phyloP scores from a whole-genome alignment of 2,888 invertebrate genomes.

The Parochlus steinenii region DNA sequence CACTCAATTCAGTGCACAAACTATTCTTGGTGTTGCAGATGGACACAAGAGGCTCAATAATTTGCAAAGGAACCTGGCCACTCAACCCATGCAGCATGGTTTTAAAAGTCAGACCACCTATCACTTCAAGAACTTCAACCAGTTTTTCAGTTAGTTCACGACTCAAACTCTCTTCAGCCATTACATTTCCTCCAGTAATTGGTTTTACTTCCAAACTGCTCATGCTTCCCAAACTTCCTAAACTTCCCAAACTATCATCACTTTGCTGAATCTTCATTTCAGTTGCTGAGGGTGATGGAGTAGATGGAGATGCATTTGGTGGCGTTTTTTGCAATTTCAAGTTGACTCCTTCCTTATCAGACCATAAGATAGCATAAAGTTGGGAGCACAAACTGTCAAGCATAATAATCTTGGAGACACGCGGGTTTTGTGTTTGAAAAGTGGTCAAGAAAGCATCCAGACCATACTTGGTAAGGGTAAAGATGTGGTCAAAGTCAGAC shows the following conservation, averaged over 20 bases:
- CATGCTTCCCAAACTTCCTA: too few species aligned
- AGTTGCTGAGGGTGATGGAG: constrained; percentile 7
- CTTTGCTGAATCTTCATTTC: too few species aligned
- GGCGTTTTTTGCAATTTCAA: too few species aligned
- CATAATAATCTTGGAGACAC: constrained; percentile 26
- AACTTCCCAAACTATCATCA: too few species aligned
- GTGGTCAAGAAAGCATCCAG: constrained; percentile 26
- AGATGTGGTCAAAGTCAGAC: constrained; percentile 25
- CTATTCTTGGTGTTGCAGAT: constrained; percentile 25
- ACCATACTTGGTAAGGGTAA: constrained; percentile 25
- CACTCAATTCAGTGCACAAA: constrained; percentile 24
- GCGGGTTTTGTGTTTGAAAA: constrained; percentile 24
- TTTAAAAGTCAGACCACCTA: constrained; percentile 17
- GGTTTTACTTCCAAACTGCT: too few species aligned
- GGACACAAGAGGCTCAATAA: constrained; percentile 25
- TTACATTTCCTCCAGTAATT: too few species aligned
- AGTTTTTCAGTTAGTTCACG: constrained; percentile 24
- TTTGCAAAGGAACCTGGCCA: constrained; percentile 22
- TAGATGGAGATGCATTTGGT: constrained; percentile 18
- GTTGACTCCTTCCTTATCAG: constrained; percentile 25
- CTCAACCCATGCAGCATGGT: constrained; percentile 26
- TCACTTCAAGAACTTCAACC: constrained; percentile 22
- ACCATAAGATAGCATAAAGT: constrained; percentile 27
- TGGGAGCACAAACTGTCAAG: constrained; percentile 27
- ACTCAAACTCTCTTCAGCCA: constrained; percentile 16